Conservation (phyloP, 2,797 vertebrate genomes). For the Argya squamiceps region DNA sequence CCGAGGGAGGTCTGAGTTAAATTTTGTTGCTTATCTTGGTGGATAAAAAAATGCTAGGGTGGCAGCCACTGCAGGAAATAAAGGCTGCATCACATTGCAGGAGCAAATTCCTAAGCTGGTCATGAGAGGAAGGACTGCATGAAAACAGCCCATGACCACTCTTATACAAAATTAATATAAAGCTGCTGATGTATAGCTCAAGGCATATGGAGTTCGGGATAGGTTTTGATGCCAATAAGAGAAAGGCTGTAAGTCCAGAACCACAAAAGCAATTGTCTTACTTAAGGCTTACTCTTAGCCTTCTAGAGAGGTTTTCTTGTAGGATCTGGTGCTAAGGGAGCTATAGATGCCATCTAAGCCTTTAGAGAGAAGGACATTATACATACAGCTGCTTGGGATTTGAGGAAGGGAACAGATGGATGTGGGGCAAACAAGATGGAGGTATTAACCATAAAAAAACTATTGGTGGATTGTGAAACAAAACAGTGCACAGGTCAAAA, state of each 20-base stretch:
- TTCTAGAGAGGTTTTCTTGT: background rate
- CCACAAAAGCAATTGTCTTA: background rate
- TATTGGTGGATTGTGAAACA: background rate
- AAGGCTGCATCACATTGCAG: background rate
- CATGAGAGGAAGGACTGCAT: background rate
- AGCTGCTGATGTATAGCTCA: background rate
- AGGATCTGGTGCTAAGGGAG: background rate
- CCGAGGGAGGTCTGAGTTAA: background rate
- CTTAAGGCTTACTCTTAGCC: fast-evolving
- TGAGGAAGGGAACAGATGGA: background rate
- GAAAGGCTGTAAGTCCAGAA: background rate
- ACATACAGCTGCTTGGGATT: background rate
- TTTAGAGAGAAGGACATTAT: background rate
- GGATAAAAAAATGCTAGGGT: background rate
- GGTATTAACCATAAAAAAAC: background rate
- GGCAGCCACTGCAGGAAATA: background rate
- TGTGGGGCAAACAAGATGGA: background rate
- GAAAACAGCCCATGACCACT: background rate
- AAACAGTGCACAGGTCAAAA: background rate
- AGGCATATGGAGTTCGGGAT: background rate
- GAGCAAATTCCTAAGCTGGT: background rate
- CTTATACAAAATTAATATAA: background rate
- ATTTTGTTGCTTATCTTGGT: background rate
- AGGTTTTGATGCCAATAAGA: background rate
- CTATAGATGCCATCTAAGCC: background rate